A percentile compares a stretch with the other conserved stretches of the same genome.
phyloP scores from a whole-genome alignment of 2,113 vertebrate species.

The Brienomyrus brachyistius region DNA sequence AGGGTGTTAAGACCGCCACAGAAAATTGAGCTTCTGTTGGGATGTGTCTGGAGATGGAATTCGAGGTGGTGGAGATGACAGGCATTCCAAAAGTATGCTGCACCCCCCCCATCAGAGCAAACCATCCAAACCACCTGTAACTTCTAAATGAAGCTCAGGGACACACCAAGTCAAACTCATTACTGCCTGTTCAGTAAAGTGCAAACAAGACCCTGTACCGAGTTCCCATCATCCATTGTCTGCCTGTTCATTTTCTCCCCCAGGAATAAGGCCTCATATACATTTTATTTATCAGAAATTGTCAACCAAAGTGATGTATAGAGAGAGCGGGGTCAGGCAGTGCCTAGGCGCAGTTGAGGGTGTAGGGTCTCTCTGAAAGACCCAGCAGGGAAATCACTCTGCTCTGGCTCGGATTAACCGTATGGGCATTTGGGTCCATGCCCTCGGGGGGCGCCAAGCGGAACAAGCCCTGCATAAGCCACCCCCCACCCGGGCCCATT shows the following conservation, averaged over 20 bases:
- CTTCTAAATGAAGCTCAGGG: neutral
- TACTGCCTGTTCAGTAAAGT: neutral
- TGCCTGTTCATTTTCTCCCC: neutral
- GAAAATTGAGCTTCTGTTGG: neutral
- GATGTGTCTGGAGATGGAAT: neutral
- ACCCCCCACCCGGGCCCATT: neutral
- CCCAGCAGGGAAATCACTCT: neutral
- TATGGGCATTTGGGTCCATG: neutral
- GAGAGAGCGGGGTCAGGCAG: neutral
- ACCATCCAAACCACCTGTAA: neutral
- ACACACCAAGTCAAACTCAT: neutral
- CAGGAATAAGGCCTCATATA: neutral
- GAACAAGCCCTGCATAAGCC: neutral
- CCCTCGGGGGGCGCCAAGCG: neutral
- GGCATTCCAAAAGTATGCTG: neutral
- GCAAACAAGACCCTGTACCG: neutral
- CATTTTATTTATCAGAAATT: neutral
- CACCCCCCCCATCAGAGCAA: neutral
- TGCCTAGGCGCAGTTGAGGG: neutral
- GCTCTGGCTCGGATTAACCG: neutral
- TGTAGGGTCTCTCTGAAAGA: neutral
- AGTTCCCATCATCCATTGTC: neutral
- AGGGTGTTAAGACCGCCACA: neutral
- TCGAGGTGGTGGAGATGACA: neutral
- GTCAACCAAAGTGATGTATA: neutral